Evolutionary conservation across 2,113 vertebrate species (phyloP).

Genomic region (Crotalus tigris): DNA sequence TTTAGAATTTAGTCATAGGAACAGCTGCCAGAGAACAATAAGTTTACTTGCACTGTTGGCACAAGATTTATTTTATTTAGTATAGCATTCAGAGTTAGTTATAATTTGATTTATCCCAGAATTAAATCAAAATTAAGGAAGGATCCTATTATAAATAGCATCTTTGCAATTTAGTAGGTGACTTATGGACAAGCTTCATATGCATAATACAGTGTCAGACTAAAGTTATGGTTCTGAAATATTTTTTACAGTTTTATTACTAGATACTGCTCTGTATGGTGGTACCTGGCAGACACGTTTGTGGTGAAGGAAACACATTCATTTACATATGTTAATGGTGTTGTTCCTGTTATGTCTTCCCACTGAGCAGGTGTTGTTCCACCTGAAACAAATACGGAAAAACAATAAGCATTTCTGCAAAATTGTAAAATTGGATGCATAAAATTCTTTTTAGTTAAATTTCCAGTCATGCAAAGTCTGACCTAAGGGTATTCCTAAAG

Average conservation of each 20-base stretch:
- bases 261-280: not conserved
- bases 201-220: not conserved
- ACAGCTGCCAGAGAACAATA: not conserved
- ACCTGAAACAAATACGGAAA: conserved; percentile 70
- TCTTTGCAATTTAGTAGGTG: not conserved
- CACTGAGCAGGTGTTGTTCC: conserved; percentile 96
- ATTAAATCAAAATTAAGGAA: not conserved
- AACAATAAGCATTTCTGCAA: not conserved
- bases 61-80: not conserved
- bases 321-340: conserved; percentile 91
- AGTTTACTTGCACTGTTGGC: not conserved
- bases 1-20: not conserved
- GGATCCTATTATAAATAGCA: not conserved
- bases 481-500: not conserved
- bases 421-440: not conserved
- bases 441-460: not conserved
- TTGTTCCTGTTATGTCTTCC: conserved; percentile 98
- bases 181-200: not conserved
- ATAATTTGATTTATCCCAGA: not conserved
- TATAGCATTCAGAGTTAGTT: not conserved
- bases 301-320: conserved; percentile 98
- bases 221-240: not conserved
- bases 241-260: not conserved
- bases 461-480: not conserved
- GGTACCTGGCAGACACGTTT: conserved; percentile 94